A percentile compares a stretch with the other conserved stretches of the same genome.
phyloP scores from a whole-genome alignment of 1,140 invertebrate genomes.

The Hirudo medicinalis region DNA sequence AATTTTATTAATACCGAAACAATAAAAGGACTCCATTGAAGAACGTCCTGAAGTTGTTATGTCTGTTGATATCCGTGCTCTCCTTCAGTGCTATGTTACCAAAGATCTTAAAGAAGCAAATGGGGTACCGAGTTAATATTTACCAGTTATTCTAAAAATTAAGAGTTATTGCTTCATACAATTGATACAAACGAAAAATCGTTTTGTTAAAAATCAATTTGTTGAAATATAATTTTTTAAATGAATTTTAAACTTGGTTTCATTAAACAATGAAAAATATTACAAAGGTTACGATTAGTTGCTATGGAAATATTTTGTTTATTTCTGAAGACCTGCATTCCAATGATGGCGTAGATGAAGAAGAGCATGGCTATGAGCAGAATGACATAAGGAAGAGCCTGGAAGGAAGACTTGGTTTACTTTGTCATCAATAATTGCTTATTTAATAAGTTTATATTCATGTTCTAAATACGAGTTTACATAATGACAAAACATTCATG shows the following conservation, averaged over 20 bases:
- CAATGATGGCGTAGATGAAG: slow-evolving; percentile 99
- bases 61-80: slow-evolving; percentile 79
- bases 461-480: neutral
- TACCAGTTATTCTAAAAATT: neutral
- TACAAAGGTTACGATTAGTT: neutral
- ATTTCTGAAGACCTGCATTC: slow-evolving; percentile 78
- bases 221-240: too few species aligned
- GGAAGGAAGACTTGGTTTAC: slow-evolving; percentile 39
- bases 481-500: neutral
- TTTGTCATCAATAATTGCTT: neutral
- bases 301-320: neutral
- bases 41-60: slow-evolving; percentile 99
- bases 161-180: neutral
- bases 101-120: slow-evolving; percentile 36
- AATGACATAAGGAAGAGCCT: slow-evolving; percentile 98
- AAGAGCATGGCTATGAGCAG: slow-evolving; percentile 99
- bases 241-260: too few species aligned
- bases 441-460: neutral
- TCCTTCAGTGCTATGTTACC: slow-evolving; percentile 86
- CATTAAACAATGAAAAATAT: too few species aligned
- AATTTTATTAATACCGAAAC: slow-evolving; percentile 78
- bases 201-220: too few species aligned
- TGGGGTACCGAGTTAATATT: too few species aligned
- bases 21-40: slow-evolving; percentile 93
- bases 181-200: too few species aligned